Evolutionary conservation across 1,140 invertebrate genomes (phyloP).

Genomic region (Pogonomyrmex californicus): DNA sequence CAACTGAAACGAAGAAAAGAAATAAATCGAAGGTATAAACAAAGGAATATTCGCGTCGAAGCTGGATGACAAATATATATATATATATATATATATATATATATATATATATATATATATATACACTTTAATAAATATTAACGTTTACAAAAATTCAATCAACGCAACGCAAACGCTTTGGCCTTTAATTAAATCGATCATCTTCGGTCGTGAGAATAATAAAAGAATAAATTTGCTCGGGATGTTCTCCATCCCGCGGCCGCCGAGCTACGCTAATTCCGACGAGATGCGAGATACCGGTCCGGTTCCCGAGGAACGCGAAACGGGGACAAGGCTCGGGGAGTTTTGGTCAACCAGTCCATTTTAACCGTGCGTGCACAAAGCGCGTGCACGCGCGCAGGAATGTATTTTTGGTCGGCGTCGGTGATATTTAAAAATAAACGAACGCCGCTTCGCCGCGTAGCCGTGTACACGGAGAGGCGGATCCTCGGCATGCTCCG

Average conservation of each 20-base stretch:
- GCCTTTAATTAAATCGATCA: no score
- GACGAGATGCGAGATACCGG: neutral
- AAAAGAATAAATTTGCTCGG: neutral
- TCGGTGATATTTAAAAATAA: conserved; percentile 65
- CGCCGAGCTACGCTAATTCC: neutral
- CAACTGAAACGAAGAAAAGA: no score
- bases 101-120: no score
- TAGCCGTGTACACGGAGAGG: conserved; percentile 1
- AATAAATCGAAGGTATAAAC: no score
- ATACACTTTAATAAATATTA: no score
- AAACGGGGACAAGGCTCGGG: conserved; percentile 44
- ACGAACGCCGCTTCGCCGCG: neutral
- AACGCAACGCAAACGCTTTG: no score
- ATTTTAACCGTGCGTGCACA: conserved; percentile 14
- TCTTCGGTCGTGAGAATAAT: neutral
- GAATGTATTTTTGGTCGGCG: conserved; percentile 57
- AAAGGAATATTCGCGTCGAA: no score
- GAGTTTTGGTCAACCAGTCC: conserved; percentile 38
- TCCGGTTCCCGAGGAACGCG: neutral
- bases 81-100: no score
- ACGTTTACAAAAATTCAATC: no score
- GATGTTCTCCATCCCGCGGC: neutral
- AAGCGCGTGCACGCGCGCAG: conserved; percentile 17
- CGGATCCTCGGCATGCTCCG: neutral
- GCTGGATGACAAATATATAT: no score